Percentiles rank a stretch among this genome's conserved stretches.
Evolutionary conservation across 2,888 invertebrate genomes (phyloP).

Genomic region (Melinaea menophilus): DNA sequence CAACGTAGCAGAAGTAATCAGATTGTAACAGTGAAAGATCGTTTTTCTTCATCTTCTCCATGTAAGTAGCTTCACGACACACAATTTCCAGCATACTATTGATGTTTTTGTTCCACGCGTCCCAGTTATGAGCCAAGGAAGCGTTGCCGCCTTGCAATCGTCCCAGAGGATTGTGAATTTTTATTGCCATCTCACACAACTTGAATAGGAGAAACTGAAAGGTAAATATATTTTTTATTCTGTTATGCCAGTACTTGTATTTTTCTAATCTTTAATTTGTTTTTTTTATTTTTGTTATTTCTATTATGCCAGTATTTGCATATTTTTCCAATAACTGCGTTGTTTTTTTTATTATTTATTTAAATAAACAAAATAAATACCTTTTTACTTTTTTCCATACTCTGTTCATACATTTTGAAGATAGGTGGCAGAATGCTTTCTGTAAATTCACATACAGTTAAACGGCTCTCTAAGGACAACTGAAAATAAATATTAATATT

Average conservation of each 20-base stretch:
- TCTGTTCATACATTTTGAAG: slow-evolving; percentile 67
- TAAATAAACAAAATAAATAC: slow-evolving; percentile 38
- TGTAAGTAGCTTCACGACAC: slow-evolving; percentile 51
- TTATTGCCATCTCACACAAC: slow-evolving; percentile 50
- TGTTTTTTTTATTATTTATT: background rate
- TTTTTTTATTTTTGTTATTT: no score
- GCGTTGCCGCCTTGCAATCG: slow-evolving; percentile 46
- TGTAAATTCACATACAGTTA: slow-evolving; percentile 72
- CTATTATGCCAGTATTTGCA: no score
- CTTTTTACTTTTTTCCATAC: slow-evolving; percentile 66
- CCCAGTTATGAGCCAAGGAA: slow-evolving; percentile 58
- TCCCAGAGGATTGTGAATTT: slow-evolving; percentile 64
- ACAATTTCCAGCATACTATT: slow-evolving; percentile 60
- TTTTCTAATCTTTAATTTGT: no score
- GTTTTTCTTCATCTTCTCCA: slow-evolving; percentile 52
- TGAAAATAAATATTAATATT: slow-evolving; percentile 41
- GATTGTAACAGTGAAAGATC: slow-evolving; percentile 42
- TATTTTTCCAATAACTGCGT: no score
- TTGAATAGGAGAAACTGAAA: slow-evolving; percentile 60
- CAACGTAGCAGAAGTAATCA: slow-evolving; percentile 48
- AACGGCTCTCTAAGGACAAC: slow-evolving; percentile 72
- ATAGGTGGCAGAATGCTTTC: slow-evolving; percentile 65
- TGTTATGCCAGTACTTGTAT: no score
- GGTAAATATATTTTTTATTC: background rate
- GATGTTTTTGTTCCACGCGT: slow-evolving; percentile 57